Base-by-base conservation (phyloP, 2,797 vertebrate species). In the Cuniculus paca region DNA sequence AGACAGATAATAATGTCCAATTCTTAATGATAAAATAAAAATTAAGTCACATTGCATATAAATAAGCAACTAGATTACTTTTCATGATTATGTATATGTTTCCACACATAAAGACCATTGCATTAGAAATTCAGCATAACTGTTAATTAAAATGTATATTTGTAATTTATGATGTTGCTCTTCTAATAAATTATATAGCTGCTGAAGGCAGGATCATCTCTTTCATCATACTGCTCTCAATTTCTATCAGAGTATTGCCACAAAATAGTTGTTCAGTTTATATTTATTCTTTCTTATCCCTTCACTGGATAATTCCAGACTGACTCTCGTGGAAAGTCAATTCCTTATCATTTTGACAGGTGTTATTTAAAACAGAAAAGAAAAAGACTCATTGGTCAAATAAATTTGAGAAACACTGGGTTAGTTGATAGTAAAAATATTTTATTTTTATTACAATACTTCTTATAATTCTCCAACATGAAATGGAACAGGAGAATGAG, bases 361-460 rank as follows among this genome's bases (percentile, higher is more conserved):
- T 60, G 6, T 91, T 90, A 65, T 60, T 94, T 42, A 93, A 97
- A 78, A 48, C 70, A 19, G 14, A 20, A 63, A 68, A 45, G 19
- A 77, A 83, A 92, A 92, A 87, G 24, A 90, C 31, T 72, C 24
- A 14, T 34, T 84, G 17, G 34, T 22, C 50, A 93, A 90, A 87
- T 88, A 86, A 85, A 83, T 72, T 80, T 92, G 26, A 63, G 60
- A 85, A 88, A 22, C 17, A 81, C 22, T 50, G 9, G 3, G 36
- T 65, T 56, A 22, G 26, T 22, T 82, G 28, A 81, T 75, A 17
- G 8, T 77, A 96, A 70, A 75, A 20, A 52, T 28, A 19, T 65
- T 85, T 74, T 70, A 31, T 85, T 79, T 68, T 90, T 79, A 80
- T 90, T 54, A 26, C 0, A 26, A 34, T 50, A 61, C 19, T 86